These are phyloP conservation scores for Cataglyphis hispanica DNA, from an alignment of 1,140 invertebrate genomes.

Conservation along the genomic window DNA sequence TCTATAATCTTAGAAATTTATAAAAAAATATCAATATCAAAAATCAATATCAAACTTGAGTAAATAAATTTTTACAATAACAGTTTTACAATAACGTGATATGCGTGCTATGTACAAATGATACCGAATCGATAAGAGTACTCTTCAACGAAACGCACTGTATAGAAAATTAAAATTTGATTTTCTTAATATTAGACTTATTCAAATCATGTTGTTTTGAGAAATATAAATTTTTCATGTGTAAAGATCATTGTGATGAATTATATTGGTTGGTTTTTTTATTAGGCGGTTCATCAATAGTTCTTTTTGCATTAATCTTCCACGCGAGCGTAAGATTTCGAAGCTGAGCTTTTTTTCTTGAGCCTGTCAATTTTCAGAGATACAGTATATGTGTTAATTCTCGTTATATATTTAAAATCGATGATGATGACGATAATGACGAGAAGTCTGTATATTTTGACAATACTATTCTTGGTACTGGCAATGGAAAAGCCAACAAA, in stretches of 20 bases:
- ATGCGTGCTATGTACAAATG: background rate
- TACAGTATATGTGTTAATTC: conserved; percentile 73
- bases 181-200: conserved; percentile 50
- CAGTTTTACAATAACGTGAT: too few species aligned
- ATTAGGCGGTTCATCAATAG: conserved; percentile 32
- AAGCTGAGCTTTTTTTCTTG: conserved; percentile 59
- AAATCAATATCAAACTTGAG: too few species aligned
- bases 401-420: conserved; percentile 66
- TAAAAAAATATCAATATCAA: conserved; percentile 17
- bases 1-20: conserved; percentile 22
- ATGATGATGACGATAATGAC: conserved; percentile 57
- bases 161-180: conserved; percentile 47
- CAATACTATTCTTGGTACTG: conserved; percentile 80
- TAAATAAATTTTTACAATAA: too few species aligned
- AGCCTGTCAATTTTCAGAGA: conserved; percentile 66
- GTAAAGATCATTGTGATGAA: conserved; percentile 43
- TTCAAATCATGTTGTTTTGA: conserved; percentile 69
- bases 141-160: conserved; percentile 1
- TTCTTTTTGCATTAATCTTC: conserved; percentile 59
- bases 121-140: conserved; percentile 21
- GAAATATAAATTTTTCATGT: conserved; percentile 62
- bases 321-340: conserved; percentile 40
- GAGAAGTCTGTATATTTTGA: conserved; percentile 81
- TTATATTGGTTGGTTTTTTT: conserved; percentile 28
- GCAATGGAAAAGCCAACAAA: conserved; percentile 55